Percentiles rank a stretch among this genome's conserved stretches.
Conservation (phyloP, 2,113 vertebrate species). For the Platysteira castanea region DNA sequence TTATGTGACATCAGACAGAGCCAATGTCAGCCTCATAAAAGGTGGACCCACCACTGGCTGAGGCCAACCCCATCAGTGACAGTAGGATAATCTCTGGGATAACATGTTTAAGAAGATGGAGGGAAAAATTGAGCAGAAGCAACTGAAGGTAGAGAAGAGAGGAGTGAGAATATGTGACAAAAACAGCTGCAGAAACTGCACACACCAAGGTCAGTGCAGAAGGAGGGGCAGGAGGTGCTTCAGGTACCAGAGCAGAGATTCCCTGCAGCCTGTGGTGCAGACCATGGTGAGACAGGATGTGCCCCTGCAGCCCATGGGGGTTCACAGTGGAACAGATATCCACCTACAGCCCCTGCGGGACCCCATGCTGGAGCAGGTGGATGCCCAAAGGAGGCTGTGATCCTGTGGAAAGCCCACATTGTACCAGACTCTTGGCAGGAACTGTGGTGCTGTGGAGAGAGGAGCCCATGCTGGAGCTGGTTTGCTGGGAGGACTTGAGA, state of each 20-base stretch:
- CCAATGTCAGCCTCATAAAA: neutral
- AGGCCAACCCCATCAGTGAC: accelerated
- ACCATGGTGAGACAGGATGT: neutral
- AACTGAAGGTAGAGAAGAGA: neutral
- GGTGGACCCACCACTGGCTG: accelerated
- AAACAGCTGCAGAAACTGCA: neutral
- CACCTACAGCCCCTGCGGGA: neutral
- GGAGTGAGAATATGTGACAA: neutral
- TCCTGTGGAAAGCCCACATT: no score
- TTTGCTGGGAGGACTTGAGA: neutral
- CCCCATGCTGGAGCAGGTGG: accelerated
- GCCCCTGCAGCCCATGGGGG: neutral
- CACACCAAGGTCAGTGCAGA: neutral
- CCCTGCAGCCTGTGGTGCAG: neutral
- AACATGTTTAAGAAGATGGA: neutral
- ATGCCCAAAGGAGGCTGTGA: neutral
- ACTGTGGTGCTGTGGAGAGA: neutral
- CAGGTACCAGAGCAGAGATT: neutral
- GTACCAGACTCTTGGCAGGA: neutral
- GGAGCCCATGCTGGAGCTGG: neutral
- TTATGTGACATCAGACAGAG: neutral
- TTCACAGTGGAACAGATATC: neutral
- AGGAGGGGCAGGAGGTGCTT: neutral
- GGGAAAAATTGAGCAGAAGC: neutral
- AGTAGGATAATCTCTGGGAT: neutral